Conservation (phyloP, 2,797 vertebrate genomes). For the Pogonophryne albipinna region DNA sequence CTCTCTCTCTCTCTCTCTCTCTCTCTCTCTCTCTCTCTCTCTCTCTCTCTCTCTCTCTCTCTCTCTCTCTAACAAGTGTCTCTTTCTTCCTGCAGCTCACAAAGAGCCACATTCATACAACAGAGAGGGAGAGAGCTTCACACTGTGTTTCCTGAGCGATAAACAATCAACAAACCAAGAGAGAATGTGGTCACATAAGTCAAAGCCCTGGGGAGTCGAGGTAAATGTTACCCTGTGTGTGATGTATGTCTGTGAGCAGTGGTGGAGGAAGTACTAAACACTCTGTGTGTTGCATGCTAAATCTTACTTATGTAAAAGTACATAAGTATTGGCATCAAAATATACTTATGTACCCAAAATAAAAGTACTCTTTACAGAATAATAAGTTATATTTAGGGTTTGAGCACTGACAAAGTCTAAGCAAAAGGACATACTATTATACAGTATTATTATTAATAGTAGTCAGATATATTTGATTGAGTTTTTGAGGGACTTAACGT, state of each 20-base stretch:
- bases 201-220: constrained; percentile 46
- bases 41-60: background rate
- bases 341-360: no score
- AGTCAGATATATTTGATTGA: no score
- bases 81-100: constrained; percentile 80
- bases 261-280: constrained; percentile 2
- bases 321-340: no score
- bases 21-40: no score
- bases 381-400: no score
- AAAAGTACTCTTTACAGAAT: no score
- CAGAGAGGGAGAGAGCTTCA: constrained; percentile 26
- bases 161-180: constrained; percentile 65
- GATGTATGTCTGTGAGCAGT: constrained; percentile 7
- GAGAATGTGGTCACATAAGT: constrained; percentile 53
- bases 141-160: constrained; percentile 68
- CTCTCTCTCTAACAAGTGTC: constrained; percentile 73
- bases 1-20: no score
- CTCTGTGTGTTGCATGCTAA: background rate
- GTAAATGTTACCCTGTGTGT: constrained; percentile 52
- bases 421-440: no score
- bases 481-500: no score
- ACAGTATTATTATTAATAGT: no score
- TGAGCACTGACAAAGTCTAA: no score
- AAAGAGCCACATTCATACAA: constrained; percentile 82
- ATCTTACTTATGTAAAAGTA: no score